Evolutionary conservation across 2,113 vertebrate species (phyloP), one percentile per base, ranked within the genome.

Genomic region (Donacobius atricapilla): DNA sequence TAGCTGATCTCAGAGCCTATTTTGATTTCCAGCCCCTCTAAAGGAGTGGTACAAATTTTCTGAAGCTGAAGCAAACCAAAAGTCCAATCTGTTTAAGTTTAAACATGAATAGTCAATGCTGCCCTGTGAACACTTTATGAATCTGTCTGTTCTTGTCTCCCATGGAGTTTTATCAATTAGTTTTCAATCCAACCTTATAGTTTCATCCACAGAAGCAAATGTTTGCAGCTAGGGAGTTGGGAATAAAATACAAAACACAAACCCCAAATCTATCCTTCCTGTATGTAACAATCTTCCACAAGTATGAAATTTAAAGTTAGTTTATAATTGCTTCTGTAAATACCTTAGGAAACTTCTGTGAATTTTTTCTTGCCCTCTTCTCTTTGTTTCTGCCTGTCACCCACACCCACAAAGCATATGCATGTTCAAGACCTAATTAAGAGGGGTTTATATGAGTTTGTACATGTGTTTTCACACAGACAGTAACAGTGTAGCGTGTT

Each of bases 391-490:
- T 77, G 45, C 50, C 71, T 83, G 64, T 87, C 79, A 86, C 85
- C 69, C 90, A 57, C 93, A 69, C 54, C 93, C 89, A 93, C 77
- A 73, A 91, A 91, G 79, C 82, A 71, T 83, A 33, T 83, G 94
- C 78, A 94, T 88, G 58, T 89, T 85, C 75, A 31, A 93, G 87
- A 51, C 61, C 72, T 77, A 94, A 94, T 89, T 90, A 93, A 70
- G 86, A 24, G 73, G 73, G 87, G 89, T 96, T 94, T 92, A 82
- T 77, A 42, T 45, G 88, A 76, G 66, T 88, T 90, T 84, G 57
- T 94, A 90, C 93, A 89, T 83, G 87, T 96, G 93, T 96, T 96
- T 96, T 94, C 93, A 94, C 94, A 92, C 81, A 82, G 79, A 56
- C 13, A 31, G 22, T 57, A 75, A 70, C 2, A 25, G 35, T 15